Base-by-base conservation (phyloP, 2,113 vertebrate species). In the Lophura nycthemera region DNA sequence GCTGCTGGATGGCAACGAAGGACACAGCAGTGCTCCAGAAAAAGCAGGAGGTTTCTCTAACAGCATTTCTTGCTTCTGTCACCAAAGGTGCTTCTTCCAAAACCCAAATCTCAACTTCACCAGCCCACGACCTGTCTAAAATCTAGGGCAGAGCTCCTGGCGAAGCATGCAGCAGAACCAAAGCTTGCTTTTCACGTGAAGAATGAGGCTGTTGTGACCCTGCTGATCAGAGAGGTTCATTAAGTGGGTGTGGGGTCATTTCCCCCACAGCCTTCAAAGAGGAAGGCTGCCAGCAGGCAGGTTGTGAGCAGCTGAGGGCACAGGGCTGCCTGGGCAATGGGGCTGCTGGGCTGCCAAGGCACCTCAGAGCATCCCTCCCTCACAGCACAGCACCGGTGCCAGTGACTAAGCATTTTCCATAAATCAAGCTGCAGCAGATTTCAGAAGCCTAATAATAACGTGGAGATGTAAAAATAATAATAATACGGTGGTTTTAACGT, bases 341-440 rank as follows among this genome's bases (percentile, higher is more conserved):
- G 67, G 83, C 61, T 86, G 91, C 93, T 95, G 93, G 95, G 97
- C 65, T 75, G 65, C 90, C 65, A 74, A 60, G 80, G n/a, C 83
- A 48, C 69, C 77, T 63, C 85, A 2, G 29, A 95, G 89, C 90
- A 94, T 91, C 90, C 38, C 93, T 67, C 64, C 70, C 47, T 94
- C 64, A 40, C 92, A 89, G 90, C 93, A 40, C 93, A 83, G 90
- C 76, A 4, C 70, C 57, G 15, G 71, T 95, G 95, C 96, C 95
- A 85, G 88, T 97, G 97, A 96, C 95, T 95, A 96, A 97, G 95
- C 96, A 96, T 34, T 96, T 97, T 92, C 88, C 83, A 88, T 87
- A 93, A 96, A 95, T 94, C 93, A 95, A 94, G 93, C 86, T 90
- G 94, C 93, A 88, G 86, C 92, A 92, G 87, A 80, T 79, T 84